Evolutionary conservation across 2,888 invertebrate species (phyloP), one percentile per base, ranked within the genome.

Genomic region (Pristionchus fissidentatus): DNA sequence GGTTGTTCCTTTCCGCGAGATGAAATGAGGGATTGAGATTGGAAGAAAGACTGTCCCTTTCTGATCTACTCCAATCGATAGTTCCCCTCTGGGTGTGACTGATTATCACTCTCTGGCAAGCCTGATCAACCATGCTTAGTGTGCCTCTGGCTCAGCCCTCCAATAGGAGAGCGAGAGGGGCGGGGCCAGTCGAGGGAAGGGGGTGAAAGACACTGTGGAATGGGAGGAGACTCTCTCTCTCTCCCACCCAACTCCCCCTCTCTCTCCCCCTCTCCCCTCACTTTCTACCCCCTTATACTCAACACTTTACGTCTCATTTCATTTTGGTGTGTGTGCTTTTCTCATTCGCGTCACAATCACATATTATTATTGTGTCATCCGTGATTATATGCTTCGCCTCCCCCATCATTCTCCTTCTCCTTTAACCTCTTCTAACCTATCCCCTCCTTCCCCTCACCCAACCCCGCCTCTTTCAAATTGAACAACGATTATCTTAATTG

Each of bases 301-400:
- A 77, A 77, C 77, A 78, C 79, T 84, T 66, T 78, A 26, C 60
- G 77, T 75, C 84, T 78, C 84, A 77, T 84, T 46, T 84, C 81
- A 79, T 73, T 52, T 79, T 80, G 66, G 35, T n/a, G n/a, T n/a
- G n/a, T n/a, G n/a, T n/a, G n/a, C 66, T 66, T 41, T 38, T 55
- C 55, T 38, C 35, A 41, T 35, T 38, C 22, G n/a, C n/a, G n/a
- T 41, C 66, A 46, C 41, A 46, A 46, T 46, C 46, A 75, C 32
- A 5, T 46, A 13, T 19, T 49, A 66, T 66, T 66, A 66, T 66
- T 66, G 38, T n/a, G 22, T 66, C 66, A 38, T 66, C n/a, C 66
- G 38, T 66, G 22, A 38, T 66, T 38, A 66, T 22, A 22, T 19
- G 22, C 29, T 75, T 49, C 46, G 19, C 29, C n/a, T 5, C 35